Conservation (phyloP, 2,888 invertebrate genomes). For the Dynastes tityus region DNA sequence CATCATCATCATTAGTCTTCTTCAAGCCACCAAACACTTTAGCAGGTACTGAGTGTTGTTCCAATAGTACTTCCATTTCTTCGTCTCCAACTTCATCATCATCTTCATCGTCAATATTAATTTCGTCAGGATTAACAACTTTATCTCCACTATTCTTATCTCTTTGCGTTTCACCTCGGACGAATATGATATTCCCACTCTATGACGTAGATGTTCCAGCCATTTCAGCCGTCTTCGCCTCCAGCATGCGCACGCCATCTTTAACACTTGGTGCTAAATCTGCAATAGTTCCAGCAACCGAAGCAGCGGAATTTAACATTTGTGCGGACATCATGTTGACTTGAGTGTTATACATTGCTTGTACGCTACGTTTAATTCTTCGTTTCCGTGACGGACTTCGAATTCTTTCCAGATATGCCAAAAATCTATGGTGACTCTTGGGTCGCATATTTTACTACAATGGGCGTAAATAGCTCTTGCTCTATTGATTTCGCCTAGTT, state of each 20-base stretch:
- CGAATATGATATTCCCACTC: slow-evolving; percentile 84
- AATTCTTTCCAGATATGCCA: slow-evolving; percentile 99
- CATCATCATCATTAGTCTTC: slow-evolving; percentile 60
- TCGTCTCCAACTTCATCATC: slow-evolving; percentile 74
- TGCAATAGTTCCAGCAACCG: slow-evolving; percentile 79
- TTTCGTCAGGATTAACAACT: slow-evolving; percentile 90
- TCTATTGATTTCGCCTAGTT: slow-evolving; percentile 97
- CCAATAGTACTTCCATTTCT: slow-evolving; percentile 79
- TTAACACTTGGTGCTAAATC: slow-evolving; percentile 84
- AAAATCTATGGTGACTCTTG: slow-evolving; percentile 94
- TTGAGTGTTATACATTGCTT: slow-evolving; percentile 98
- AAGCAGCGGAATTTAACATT: slow-evolving; percentile 87
- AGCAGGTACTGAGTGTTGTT: slow-evolving; percentile 89
- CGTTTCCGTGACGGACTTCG: slow-evolving; percentile 98
- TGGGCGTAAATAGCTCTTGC: slow-evolving; percentile 98
- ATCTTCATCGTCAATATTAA: slow-evolving; percentile 81
- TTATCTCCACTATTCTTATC: slow-evolving; percentile 75
- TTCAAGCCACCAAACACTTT: slow-evolving; percentile 93
- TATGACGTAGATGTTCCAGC: slow-evolving; percentile 69
- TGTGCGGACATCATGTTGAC: slow-evolving; percentile 99
- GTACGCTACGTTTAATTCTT: slow-evolving; percentile 97
- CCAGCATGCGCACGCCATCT: slow-evolving; percentile 91
- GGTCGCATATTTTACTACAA: slow-evolving; percentile 99
- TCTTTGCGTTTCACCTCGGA: slow-evolving; percentile 90
- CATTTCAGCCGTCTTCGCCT: slow-evolving; percentile 87